Evolutionary conservation across 2,797 vertebrate genomes (phyloP).

Genomic region (Brachyalestes nurse): DNA sequence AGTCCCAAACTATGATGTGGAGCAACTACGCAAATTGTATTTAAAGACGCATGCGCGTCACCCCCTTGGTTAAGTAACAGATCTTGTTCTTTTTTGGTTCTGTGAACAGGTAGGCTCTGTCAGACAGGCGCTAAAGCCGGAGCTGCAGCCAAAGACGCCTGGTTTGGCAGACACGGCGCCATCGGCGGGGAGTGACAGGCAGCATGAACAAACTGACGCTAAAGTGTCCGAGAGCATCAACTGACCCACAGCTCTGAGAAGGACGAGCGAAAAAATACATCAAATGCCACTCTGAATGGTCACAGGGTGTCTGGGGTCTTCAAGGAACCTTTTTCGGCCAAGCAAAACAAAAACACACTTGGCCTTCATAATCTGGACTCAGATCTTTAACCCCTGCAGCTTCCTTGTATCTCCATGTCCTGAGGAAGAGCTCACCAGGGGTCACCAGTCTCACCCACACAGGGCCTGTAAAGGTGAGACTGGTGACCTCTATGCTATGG

Average conservation of each 20-base stretch:
- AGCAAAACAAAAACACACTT: slow-evolving; percentile 59
- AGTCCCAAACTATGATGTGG: neutral
- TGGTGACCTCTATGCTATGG: too few relatives aligned
- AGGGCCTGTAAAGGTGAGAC: too few relatives aligned
- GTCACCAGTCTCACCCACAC: too few relatives aligned
- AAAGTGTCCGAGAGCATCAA: slow-evolving; percentile 74
- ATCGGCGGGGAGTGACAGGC: slow-evolving; percentile 70
- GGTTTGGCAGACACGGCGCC: slow-evolving; percentile 68
- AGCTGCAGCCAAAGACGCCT: slow-evolving; percentile 24
- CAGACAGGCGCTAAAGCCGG: neutral
- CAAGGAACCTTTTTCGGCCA: slow-evolving; percentile 57
- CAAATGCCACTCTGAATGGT: slow-evolving; percentile 79
- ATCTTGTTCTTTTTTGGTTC: slow-evolving; percentile 1
- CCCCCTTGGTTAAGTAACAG: neutral
- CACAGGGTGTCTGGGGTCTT: slow-evolving; percentile 59
- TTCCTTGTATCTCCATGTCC: too few relatives aligned
- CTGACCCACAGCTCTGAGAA: slow-evolving; percentile 72
- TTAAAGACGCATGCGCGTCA: slow-evolving; percentile 12
- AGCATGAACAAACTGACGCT: slow-evolving; percentile 77
- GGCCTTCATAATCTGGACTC: neutral
- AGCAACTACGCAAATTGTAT: neutral
- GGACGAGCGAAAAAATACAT: slow-evolving; percentile 69
- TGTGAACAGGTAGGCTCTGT: slow-evolving; percentile 36
- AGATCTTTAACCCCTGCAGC: neutral
- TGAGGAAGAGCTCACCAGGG: too few relatives aligned